A percentile compares a stretch with the other conserved stretches of the same genome.
These are phyloP conservation scores for Sepioteuthis lessoniana DNA, from an alignment of 2,888 invertebrate species.

Conservation along the genomic window DNA sequence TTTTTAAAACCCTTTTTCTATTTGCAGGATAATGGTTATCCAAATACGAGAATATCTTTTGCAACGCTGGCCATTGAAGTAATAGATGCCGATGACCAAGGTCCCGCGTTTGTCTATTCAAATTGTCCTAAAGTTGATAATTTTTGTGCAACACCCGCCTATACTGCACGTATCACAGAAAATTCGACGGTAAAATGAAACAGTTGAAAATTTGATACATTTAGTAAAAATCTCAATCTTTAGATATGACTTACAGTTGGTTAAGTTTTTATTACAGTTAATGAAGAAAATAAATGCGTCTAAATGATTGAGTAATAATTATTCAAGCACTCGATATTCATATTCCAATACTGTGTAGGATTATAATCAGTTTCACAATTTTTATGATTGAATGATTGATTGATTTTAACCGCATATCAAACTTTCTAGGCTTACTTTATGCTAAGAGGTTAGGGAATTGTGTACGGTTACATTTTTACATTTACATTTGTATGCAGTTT, in stretches of 20 bases:
- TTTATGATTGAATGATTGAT: too few species aligned
- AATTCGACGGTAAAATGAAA: constrained; percentile 52
- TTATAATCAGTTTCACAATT: too few species aligned
- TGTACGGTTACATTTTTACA: too few species aligned
- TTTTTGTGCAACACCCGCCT: constrained; percentile 90
- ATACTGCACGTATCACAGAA: constrained; percentile 83
- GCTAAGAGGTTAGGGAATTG: too few species aligned
- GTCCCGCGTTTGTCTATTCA: constrained; percentile 91
- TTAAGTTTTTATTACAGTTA: not conserved
- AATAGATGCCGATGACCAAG: constrained; percentile 91
- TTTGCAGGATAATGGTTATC: constrained; percentile 55
- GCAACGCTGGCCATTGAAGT: constrained; percentile 89
- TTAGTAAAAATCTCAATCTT: not conserved
- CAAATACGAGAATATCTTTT: constrained; percentile 54
- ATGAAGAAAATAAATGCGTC: too few species aligned
- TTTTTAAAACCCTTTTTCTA: not conserved
- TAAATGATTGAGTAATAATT: too few species aligned
- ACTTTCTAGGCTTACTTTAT: too few species aligned
- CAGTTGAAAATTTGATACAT: not conserved
- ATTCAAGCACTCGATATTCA: too few species aligned
- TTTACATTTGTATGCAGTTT: too few species aligned
- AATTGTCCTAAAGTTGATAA: constrained; percentile 88
- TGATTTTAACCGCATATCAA: too few species aligned
- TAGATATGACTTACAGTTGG: not conserved
- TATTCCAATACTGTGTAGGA: too few species aligned